A percentile compares a stretch with the other conserved stretches of the same genome.
Conservation (phyloP, 1,140 invertebrate genomes). For the Drosophila fuyamai region DNA sequence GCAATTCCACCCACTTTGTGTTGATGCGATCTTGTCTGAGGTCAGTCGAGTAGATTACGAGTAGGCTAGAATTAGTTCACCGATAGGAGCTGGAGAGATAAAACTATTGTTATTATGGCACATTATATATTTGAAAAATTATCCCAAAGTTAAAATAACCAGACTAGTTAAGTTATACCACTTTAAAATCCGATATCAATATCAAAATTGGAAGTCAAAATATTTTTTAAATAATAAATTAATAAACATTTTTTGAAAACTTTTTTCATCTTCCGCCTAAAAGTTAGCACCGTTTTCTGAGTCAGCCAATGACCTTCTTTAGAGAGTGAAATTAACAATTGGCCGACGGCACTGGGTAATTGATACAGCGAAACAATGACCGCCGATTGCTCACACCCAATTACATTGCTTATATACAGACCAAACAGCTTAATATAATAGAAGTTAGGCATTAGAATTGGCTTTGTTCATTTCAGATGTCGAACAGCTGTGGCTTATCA, state of each 20-base stretch:
- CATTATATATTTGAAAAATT: too few relatives aligned
- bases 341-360: constrained; percentile 23
- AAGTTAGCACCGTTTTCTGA: background rate
- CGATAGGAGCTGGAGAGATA: background rate
- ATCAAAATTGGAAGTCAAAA: too few relatives aligned
- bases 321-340: constrained; percentile 40
- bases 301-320: constrained; percentile 1
- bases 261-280: constrained; percentile 18
- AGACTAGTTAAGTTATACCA: too few relatives aligned
- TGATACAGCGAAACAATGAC: constrained; percentile 51
- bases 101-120: too few relatives aligned
- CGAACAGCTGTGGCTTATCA: constrained; percentile 56
- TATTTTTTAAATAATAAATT: too few relatives aligned
- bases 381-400: constrained; percentile 5
- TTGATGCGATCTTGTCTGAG: constrained; percentile 23
- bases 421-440: constrained; percentile 26
- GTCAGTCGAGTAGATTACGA: constrained; percentile 17
- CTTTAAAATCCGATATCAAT: too few relatives aligned
- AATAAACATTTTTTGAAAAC: background rate
- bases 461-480: constrained; percentile 2
- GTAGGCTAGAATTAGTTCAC: background rate
- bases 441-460: constrained; percentile 7
- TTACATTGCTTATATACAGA: background rate
- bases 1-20: background rate
- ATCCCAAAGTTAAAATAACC: too few relatives aligned